Percentiles rank a stretch among this genome's conserved stretches.
Evolutionary conservation across 2,113 vertebrate species (phyloP).

Genomic region (Neodon shergylaensis): DNA sequence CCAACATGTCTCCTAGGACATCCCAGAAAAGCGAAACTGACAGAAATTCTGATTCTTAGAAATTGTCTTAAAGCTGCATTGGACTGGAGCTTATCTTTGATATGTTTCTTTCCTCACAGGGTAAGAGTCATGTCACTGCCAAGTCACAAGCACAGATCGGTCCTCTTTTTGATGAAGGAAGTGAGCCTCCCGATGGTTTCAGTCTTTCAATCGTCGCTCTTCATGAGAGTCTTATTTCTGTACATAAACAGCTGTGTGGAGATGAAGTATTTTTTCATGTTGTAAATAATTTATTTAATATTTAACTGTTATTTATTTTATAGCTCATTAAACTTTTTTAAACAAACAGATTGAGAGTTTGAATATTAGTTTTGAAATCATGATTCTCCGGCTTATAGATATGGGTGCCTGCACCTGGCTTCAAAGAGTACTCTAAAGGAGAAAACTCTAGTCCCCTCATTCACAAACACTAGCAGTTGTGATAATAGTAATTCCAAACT

Average conservation of each 20-base stretch:
- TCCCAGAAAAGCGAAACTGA: background rate
- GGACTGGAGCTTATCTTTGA: background rate
- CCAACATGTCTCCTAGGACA: background rate
- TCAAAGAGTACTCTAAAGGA: background rate
- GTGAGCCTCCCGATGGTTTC: slow-evolving; percentile 44
- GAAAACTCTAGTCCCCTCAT: background rate
- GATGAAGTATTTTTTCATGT: slow-evolving; percentile 79
- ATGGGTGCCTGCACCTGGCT: background rate
- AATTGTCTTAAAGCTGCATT: background rate
- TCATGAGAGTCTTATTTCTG: slow-evolving; percentile 77
- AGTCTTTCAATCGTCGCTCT: slow-evolving; percentile 75
- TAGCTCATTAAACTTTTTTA: slow-evolving; percentile 87
- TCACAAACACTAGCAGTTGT: slow-evolving; percentile 1
- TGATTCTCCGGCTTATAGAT: background rate
- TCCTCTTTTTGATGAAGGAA: slow-evolving; percentile 38
- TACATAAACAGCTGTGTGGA: slow-evolving; percentile 79
- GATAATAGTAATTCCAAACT: background rate
- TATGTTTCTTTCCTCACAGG: slow-evolving; percentile 40
- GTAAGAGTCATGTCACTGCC: background rate
- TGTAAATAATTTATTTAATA: slow-evolving; percentile 90
- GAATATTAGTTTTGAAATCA: slow-evolving; percentile 58
- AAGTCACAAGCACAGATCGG: background rate
- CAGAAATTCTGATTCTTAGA: background rate
- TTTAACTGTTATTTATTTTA: slow-evolving; percentile 89
- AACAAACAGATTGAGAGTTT: slow-evolving; percentile 74